Percentiles rank a stretch among this genome's conserved stretches.
These are phyloP conservation scores for Takifugu bimaculatus DNA, from an alignment of 2,113 vertebrate species.

Conservation along the genomic window DNA sequence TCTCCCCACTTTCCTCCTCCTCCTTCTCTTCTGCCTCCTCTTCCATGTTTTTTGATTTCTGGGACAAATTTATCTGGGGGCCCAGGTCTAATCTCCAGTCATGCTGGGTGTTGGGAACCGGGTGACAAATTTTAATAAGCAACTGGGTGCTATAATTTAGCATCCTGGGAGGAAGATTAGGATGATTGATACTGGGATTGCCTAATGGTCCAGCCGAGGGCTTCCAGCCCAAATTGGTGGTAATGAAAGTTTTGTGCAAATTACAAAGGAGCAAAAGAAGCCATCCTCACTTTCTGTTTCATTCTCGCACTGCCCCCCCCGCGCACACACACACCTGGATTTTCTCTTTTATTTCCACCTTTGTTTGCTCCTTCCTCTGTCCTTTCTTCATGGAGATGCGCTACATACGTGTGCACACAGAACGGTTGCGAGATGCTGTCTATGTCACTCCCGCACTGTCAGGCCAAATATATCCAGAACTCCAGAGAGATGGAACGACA, in stretches of 20 bases:
- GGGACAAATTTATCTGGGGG: slow-evolving; percentile 67
- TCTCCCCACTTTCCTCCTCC: not conserved
- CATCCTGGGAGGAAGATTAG: slow-evolving; percentile 76
- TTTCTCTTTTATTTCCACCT: not conserved
- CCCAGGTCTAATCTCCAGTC: slow-evolving; percentile 62
- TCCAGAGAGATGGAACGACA: slow-evolving; percentile 20
- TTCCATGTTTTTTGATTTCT: slow-evolving; percentile 29
- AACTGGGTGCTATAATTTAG: slow-evolving; percentile 70
- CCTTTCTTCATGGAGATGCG: not conserved
- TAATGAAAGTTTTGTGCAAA: slow-evolving; percentile 85
- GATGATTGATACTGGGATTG: slow-evolving; percentile 73
- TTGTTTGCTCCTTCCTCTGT: slow-evolving; percentile 15
- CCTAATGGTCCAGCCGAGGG: slow-evolving; percentile 76
- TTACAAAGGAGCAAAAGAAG: slow-evolving; percentile 65
- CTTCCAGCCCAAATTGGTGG: slow-evolving; percentile 71
- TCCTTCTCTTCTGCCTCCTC: slow-evolving; percentile 6
- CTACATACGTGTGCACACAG: slow-evolving; percentile 24
- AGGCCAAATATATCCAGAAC: slow-evolving; percentile 40
- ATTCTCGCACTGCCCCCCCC: slow-evolving; percentile 9
- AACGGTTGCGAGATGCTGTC: slow-evolving; percentile 22
- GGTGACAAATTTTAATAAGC: slow-evolving; percentile 76
- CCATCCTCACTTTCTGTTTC: slow-evolving; percentile 33
- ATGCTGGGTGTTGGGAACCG: slow-evolving; percentile 61
- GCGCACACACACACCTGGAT: too few species aligned
- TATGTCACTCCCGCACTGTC: slow-evolving; percentile 37